A percentile compares a stretch with the other conserved stretches of the same genome.
phyloP scores from a whole-genome alignment of 2,797 vertebrate species.

The Aplochiton taeniatus region DNA sequence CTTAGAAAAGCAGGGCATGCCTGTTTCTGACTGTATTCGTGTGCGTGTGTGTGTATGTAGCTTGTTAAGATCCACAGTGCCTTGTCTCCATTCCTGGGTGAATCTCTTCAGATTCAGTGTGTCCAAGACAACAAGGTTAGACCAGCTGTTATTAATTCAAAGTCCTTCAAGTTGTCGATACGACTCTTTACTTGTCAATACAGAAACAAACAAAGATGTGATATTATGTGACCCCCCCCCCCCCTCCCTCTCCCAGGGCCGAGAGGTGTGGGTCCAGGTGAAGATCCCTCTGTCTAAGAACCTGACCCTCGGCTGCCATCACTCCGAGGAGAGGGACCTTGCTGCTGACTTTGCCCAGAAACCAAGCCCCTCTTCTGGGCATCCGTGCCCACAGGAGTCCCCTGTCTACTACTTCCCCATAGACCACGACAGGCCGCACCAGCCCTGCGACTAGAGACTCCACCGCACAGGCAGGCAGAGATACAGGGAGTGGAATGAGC shows the following conservation, averaged over 20 bases:
- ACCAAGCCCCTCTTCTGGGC: conserved; percentile 22
- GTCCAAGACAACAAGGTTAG: conserved; percentile 58
- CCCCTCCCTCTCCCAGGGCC: conserved; percentile 42
- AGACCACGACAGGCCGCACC: conserved; percentile 51
- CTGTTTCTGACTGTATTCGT: conserved; percentile 4
- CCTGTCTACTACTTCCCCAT: conserved; percentile 71
- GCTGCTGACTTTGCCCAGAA: accelerated
- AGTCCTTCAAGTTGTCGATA: neutral
- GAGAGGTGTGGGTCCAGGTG: conserved; percentile 73
- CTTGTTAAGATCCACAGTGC: conserved; percentile 40
- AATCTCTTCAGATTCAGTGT: conserved; percentile 66
- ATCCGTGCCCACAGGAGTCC: conserved; percentile 58
- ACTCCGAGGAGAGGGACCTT: neutral
- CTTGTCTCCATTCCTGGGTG: conserved; percentile 60
- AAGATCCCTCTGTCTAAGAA: conserved; percentile 68
- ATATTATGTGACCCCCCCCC: neutral
- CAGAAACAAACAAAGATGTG: too few relatives aligned
- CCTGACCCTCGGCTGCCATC: conserved; percentile 63
- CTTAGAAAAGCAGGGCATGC: neutral
- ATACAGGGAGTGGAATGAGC: too few relatives aligned
- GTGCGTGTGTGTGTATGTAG: conserved; percentile 42
- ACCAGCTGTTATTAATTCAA: neutral
- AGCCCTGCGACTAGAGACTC: conserved; percentile 64
- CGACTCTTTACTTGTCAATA: too few relatives aligned
- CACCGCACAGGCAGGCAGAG: too few relatives aligned